Evolutionary conservation across 2,888 invertebrate genomes (phyloP).

Genomic region (Ophioninae sp.): DNA sequence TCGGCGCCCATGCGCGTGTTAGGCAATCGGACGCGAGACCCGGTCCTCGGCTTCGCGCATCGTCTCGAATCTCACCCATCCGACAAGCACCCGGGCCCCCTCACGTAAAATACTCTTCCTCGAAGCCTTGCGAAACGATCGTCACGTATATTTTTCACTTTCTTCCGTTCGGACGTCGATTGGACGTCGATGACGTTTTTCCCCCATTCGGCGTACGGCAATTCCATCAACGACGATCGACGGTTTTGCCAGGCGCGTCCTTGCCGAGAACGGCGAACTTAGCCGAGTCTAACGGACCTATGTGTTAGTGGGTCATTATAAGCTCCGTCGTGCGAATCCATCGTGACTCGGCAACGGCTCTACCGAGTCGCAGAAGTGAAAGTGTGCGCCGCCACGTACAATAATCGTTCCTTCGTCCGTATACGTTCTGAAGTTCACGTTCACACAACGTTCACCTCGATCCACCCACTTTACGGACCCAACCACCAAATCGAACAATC

Average conservation of each 20-base stretch:
- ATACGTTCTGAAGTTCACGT: constrained; percentile 77
- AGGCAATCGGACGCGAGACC: constrained; percentile 44
- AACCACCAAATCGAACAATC: constrained; percentile 22
- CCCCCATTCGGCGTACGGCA: background rate
- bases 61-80: constrained; percentile 49
- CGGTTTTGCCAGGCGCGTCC: constrained; percentile 34
- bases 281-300: constrained; percentile 51
- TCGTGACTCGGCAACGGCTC: constrained; percentile 47
- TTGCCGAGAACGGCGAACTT: constrained; percentile 36
- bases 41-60: constrained; percentile 14
- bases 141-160: constrained; percentile 1
- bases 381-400: constrained; percentile 71
- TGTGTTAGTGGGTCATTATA: constrained; percentile 79
- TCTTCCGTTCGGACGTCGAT: background rate
- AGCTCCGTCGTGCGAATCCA: constrained; percentile 73
- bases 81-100: background rate
- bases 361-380: constrained; percentile 73
- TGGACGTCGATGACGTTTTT: constrained; percentile 10
- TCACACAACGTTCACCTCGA: constrained; percentile 71
- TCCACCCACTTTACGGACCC: constrained; percentile 36
- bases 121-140: constrained; percentile 7
- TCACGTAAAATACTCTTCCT: constrained; percentile 30
- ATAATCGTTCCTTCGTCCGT: constrained; percentile 60
- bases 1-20: constrained; percentile 57
- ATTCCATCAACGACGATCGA: background rate